Percentiles rank a stretch among this genome's conserved stretches.
These are phyloP conservation scores for Trissoscelio sp. DNA, from an alignment of 2,888 invertebrate species.

Conservation along the genomic window DNA sequence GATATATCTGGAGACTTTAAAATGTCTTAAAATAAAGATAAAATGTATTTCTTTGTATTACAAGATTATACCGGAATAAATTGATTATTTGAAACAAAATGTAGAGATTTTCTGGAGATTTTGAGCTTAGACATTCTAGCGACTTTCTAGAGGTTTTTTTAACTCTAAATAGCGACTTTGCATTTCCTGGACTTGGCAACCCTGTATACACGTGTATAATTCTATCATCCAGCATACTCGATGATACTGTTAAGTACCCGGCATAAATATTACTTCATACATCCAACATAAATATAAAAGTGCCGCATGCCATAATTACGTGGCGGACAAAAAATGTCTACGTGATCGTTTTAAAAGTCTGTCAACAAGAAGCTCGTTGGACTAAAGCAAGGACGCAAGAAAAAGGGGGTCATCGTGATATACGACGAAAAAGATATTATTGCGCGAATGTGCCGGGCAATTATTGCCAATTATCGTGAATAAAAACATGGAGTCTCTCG, in stretches of 20 bases:
- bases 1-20: too few species aligned
- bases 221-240: slow-evolving; percentile 22
- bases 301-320: slow-evolving; percentile 35
- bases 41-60: too few species aligned
- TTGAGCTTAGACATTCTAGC: too few species aligned
- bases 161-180: too few species aligned
- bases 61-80: too few species aligned
- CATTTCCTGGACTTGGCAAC: too few species aligned
- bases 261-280: slow-evolving; percentile 34
- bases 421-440: slow-evolving; percentile 52
- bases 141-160: too few species aligned
- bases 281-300: slow-evolving; percentile 22
- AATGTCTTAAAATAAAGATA: too few species aligned
- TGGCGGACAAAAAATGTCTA: slow-evolving; percentile 33
- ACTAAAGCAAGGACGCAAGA: slow-evolving; percentile 43
- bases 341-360: slow-evolving; percentile 63
- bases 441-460: slow-evolving; percentile 43
- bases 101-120: too few species aligned
- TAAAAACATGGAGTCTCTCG: slow-evolving; percentile 46
- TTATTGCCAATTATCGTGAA: slow-evolving; percentile 58
- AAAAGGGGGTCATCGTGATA: slow-evolving; percentile 48
- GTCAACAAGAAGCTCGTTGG: slow-evolving; percentile 50
- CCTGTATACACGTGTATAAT: slow-evolving; percentile 5
- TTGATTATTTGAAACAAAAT: too few species aligned
- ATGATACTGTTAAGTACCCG: slow-evolving; percentile 26